Evolutionary conservation across 2,888 invertebrate genomes (phyloP).

Genomic region (Microctonus aethiopoides): DNA sequence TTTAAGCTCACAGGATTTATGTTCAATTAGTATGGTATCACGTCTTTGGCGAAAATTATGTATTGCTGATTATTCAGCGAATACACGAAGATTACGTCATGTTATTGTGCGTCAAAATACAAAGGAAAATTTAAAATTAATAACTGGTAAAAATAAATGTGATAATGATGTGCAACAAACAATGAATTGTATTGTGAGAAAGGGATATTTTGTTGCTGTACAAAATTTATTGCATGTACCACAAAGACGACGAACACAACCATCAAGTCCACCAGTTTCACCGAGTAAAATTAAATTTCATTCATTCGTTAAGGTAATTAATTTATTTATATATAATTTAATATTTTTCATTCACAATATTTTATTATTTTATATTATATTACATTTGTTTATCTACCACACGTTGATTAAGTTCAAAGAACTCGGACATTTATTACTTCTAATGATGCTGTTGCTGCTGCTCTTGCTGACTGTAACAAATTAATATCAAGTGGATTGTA

Average conservation of each 20-base stretch:
- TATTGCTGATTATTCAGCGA: constrained; percentile 54
- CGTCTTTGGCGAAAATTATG: constrained; percentile 63
- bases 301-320: constrained; percentile 64
- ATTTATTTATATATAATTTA: constrained; percentile 13
- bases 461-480: constrained; percentile 29
- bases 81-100: constrained; percentile 54
- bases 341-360: neutral
- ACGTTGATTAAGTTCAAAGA: constrained; percentile 23
- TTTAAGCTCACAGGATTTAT: constrained; percentile 62
- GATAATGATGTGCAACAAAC: constrained; percentile 28
- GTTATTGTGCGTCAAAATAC: constrained; percentile 55
- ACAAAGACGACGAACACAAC: constrained; percentile 44
- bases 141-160: constrained; percentile 50
- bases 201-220: constrained; percentile 57
- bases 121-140: constrained; percentile 60
- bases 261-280: constrained; percentile 65
- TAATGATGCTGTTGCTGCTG: too few relatives aligned
- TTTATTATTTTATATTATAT: neutral
- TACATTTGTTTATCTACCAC: neutral
- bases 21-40: constrained; percentile 63
- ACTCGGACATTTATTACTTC: neutral
- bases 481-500: constrained; percentile 14
- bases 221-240: constrained; percentile 56
- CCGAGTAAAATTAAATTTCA: constrained; percentile 66
- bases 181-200: constrained; percentile 54